Conservation (phyloP, 2,797 vertebrate genomes). For the Myioborus melanocephalus region DNA sequence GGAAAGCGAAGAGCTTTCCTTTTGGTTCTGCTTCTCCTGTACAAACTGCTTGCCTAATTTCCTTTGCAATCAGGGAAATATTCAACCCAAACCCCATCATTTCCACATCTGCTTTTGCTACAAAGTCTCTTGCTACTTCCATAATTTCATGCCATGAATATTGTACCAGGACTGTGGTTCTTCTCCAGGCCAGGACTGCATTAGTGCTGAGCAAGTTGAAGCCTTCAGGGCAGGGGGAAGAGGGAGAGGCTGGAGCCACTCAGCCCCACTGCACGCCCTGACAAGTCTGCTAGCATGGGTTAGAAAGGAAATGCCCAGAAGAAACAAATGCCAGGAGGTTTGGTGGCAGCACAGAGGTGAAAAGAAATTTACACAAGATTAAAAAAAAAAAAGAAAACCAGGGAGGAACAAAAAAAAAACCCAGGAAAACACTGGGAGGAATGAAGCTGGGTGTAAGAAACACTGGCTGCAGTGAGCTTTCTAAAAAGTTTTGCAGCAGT, state of each 20-base stretch:
- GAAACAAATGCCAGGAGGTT: background rate
- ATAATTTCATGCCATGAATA: background rate
- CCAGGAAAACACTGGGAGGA: background rate
- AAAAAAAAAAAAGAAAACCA: background rate
- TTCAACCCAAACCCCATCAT: slow-evolving; percentile 51
- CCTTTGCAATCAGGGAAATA: slow-evolving; percentile 76
- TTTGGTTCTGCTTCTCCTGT: slow-evolving; percentile 80
- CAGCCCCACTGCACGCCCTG: background rate
- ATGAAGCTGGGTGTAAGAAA: background rate
- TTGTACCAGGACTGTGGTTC: background rate
- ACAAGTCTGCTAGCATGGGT: background rate
- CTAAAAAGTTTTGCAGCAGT: background rate
- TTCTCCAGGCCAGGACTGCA: background rate
- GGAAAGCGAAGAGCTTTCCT: slow-evolving; percentile 69
- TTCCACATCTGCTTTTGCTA: slow-evolving; percentile 50
- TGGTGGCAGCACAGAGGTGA: background rate
- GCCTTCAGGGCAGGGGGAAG: fast-evolving
- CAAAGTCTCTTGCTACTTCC: background rate
- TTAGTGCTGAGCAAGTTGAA: background rate
- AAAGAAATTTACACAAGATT: background rate
- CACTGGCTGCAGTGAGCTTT: background rate
- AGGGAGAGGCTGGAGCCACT: background rate
- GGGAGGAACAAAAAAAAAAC: no score
- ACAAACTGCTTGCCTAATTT: slow-evolving; percentile 80
- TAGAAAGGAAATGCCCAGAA: background rate